Base-by-base conservation (phyloP, 2,888 invertebrate genomes). In the Imbricaverruca yamaguchii region DNA sequence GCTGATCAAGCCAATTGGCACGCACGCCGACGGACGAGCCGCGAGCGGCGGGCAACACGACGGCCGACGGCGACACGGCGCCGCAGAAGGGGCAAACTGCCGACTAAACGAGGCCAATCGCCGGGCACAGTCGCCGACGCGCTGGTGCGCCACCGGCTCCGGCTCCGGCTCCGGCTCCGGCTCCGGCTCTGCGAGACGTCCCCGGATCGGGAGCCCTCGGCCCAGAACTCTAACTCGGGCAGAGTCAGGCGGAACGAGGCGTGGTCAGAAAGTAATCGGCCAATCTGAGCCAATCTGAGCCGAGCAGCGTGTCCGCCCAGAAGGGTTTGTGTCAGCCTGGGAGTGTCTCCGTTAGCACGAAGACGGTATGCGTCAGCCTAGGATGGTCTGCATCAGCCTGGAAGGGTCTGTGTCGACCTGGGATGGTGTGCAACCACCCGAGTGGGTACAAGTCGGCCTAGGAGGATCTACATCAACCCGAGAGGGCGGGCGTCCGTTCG, bases 1-100 rank as follows among this genome's bases (percentile, higher is more conserved):
- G 55, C 55, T 74, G 55, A 74, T 74, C 74, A 74, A 74, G 55
- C 74, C 74, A 74, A 74, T 74, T 55, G 74, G 55, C 74, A 74
- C 74, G 74, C 55, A 55, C 74, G 74, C 53, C 6, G 21, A 8
- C 74, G 12, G 55, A 15, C 21, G 69, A 21, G 39, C 18, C 69
- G 53, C 53, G 53, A 55, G 53, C n/a, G 74, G 55, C 55, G 53
- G 74, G 21, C 10, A 74, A 74, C 74, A 74, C 18, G 8, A n/a
- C 53, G 23, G 55, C 21, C 12, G 74, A 18, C 74, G 74, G 55
- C 55, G 53, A 55, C 53, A 18, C 74, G 55, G 21, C 53, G 18
- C 53, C 74, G 23, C 69, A 25, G 15, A 69, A 69, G 69, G 53
- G 74, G 74, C 74, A 74, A 74, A 74, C 74, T 18, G 74, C 8